phyloP scores from a whole-genome alignment of 2,113 vertebrate genomes.

The Carassius auratus region DNA sequence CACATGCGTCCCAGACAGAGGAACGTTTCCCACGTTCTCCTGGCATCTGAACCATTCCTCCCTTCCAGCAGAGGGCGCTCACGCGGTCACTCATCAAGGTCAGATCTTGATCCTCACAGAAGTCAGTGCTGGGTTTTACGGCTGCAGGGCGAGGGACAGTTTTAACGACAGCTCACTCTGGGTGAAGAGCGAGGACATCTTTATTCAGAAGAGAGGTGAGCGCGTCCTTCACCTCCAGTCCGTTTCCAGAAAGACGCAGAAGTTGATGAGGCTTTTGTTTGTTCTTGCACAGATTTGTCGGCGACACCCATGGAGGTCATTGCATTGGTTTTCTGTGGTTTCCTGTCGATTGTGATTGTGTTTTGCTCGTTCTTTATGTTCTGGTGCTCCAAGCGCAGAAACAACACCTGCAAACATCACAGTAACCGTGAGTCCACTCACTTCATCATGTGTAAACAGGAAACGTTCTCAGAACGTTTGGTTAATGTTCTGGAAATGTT shows the following conservation, averaged over 20 bases:
- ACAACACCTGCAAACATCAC: not conserved
- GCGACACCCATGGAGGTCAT: conserved; percentile 57
- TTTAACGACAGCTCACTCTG: conserved; percentile 69
- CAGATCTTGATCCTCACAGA: conserved; percentile 64
- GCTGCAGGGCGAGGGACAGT: conserved; percentile 71
- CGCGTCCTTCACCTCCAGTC: not conserved
- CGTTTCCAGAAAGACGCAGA: not conserved
- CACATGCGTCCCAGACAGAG: conserved; percentile 65
- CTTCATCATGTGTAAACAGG: not conserved
- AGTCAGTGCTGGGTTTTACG: conserved; percentile 68
- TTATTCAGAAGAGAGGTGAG: conserved; percentile 68
- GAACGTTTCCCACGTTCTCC: conserved; percentile 71
- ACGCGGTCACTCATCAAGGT: conserved; percentile 20
- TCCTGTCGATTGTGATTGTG: conserved; percentile 64
- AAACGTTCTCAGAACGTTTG: no score
- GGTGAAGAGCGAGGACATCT: conserved; percentile 66
- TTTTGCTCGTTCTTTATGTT: conserved; percentile 50
- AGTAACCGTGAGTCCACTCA: not conserved
- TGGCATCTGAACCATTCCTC: conserved; percentile 69
- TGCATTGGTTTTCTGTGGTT: conserved; percentile 66
- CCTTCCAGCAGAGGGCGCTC: conserved; percentile 48
- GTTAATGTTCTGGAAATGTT: no score
- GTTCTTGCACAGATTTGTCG: conserved; percentile 52
- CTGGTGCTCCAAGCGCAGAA: conserved; percentile 37
- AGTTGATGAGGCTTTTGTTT: not conserved